Conservation (phyloP, 1,140 invertebrate species). For the Colletes gigas region DNA sequence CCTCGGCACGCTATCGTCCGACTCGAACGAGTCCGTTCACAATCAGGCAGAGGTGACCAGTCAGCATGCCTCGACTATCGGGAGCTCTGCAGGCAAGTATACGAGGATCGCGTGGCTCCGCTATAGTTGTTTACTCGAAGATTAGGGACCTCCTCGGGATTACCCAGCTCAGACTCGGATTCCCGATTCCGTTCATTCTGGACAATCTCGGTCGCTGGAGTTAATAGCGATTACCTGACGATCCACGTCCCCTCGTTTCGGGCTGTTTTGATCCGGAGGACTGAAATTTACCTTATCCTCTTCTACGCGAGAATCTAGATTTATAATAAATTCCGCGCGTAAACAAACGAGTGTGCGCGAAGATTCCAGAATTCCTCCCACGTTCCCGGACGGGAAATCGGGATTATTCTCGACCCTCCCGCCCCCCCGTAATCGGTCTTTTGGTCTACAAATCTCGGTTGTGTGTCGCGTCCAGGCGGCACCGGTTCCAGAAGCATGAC, state of each 20-base stretch:
- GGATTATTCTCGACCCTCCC: not conserved
- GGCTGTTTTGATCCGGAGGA: no score
- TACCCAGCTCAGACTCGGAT: no score
- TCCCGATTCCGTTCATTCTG: no score
- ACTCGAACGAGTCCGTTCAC: constrained; percentile 95
- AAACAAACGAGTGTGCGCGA: no score
- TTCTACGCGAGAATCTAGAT: no score
- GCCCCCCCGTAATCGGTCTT: not conserved
- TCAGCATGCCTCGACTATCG: constrained; percentile 93
- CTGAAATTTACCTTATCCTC: no score
- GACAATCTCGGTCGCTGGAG: no score
- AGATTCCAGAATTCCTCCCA: no score
- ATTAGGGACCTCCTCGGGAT: not conserved
- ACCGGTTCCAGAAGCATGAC: constrained; percentile 95
- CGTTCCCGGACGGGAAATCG: no score
- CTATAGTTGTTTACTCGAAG: not conserved
- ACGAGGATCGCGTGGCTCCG: not conserved
- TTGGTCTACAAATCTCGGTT: not conserved
- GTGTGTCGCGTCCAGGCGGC: constrained; percentile 72
- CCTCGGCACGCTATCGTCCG: constrained; percentile 92
- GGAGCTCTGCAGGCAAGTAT: constrained; percentile 82
- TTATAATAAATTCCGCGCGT: no score
- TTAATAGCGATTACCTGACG: no score
- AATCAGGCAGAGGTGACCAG: constrained; percentile 92
- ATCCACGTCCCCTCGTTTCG: no score